Percentiles rank a stretch among this genome's conserved stretches.
Conservation (phyloP, 2,797 vertebrate species). For the Lagorchestes hirsutus region DNA sequence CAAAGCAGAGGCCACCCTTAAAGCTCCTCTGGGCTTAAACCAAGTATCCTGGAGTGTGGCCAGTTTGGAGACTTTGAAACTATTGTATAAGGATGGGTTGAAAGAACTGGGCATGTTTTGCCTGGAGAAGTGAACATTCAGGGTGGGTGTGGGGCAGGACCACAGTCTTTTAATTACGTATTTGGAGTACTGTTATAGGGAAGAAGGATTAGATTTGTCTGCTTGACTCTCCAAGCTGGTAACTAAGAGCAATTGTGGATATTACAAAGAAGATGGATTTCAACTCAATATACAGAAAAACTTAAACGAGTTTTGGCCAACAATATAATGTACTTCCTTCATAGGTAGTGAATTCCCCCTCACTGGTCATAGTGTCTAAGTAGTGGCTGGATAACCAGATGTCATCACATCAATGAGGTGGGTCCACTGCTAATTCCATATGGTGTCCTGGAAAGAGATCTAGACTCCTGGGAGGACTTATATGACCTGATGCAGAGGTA, state of each 20-base stretch:
- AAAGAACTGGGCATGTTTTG: neutral
- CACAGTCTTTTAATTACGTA: neutral
- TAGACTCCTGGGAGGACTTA: neutral
- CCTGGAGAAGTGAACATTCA: neutral
- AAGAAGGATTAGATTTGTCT: neutral
- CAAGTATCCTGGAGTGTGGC: constrained; percentile 59
- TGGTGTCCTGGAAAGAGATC: neutral
- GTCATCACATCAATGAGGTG: neutral
- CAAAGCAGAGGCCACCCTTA: constrained; percentile 44
- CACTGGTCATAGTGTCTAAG: neutral
- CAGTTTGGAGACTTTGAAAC: constrained; percentile 36
- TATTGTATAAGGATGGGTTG: constrained; percentile 27
- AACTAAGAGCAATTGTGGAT: neutral
- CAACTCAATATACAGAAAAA: neutral
- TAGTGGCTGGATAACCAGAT: neutral
- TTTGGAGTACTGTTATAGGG: neutral
- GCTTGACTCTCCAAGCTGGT: neutral
- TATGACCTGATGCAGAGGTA: neutral
- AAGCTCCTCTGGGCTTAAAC: neutral
- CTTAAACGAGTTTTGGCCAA: neutral
- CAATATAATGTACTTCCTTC: neutral
- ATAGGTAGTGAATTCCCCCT: neutral
- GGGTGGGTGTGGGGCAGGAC: too few relatives aligned
- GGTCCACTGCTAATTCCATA: neutral
- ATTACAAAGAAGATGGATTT: neutral